Conservation (phyloP, 2,797 vertebrate genomes). For the Champsocephalus gunnari region DNA sequence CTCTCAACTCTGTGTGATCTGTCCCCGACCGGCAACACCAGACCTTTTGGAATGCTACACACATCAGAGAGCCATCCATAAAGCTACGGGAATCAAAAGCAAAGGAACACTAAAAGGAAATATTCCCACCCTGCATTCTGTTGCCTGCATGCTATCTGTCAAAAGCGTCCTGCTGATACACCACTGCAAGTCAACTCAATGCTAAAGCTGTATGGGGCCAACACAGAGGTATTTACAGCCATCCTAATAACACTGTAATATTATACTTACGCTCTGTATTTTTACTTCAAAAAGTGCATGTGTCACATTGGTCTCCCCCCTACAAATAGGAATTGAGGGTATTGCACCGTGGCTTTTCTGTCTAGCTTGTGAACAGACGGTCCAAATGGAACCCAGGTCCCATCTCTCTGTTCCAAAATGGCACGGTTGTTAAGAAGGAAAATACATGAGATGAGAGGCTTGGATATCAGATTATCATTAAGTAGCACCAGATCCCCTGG, state of each 20-base stretch:
- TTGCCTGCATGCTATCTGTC: slow-evolving; percentile 62
- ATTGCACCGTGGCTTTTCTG: slow-evolving; percentile 65
- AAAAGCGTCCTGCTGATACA: slow-evolving; percentile 54
- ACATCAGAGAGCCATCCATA: too few species aligned
- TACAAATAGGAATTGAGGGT: slow-evolving; percentile 74
- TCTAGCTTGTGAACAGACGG: slow-evolving; percentile 81
- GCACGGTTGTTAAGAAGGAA: slow-evolving; percentile 76
- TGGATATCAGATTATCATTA: slow-evolving; percentile 87
- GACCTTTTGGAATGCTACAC: too few species aligned
- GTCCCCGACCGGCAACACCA: too few species aligned
- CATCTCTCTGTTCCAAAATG: slow-evolving; percentile 63
- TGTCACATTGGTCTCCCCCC: slow-evolving; percentile 75
- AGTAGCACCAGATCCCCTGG: slow-evolving; percentile 82
- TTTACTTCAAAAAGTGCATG: slow-evolving; percentile 78
- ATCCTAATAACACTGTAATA: slow-evolving; percentile 82
- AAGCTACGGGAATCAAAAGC: too few species aligned
- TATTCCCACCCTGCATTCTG: slow-evolving; percentile 46
- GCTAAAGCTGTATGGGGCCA: slow-evolving; percentile 62
- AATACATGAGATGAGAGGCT: slow-evolving; percentile 76
- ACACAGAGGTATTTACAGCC: slow-evolving; percentile 58
- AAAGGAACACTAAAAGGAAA: slow-evolving; percentile 23
- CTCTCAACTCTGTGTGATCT: too few species aligned
- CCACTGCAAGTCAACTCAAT: slow-evolving; percentile 66
- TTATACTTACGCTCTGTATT: slow-evolving; percentile 77
- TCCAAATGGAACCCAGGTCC: slow-evolving; percentile 79